Base-by-base conservation (phyloP, 2,797 vertebrate species). In the Coracias cyanogaster region DNA sequence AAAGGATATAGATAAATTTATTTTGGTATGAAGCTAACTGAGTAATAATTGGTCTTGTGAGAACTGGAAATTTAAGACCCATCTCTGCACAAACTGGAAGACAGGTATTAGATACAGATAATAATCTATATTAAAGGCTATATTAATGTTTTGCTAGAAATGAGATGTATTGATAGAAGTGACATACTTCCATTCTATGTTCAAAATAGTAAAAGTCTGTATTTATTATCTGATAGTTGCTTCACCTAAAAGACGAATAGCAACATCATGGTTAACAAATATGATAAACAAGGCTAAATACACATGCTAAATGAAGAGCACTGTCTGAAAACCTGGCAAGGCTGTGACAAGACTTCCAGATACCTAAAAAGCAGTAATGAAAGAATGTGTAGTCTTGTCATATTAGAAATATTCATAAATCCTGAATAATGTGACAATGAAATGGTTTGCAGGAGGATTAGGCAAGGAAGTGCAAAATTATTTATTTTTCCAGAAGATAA, bases 381-480 rank as follows among this genome's bases (percentile, higher is more conserved):
- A 84, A 60, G 51, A 45, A 67, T 49, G 8, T 66, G 48, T 37
- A 29, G 48, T 55, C 57, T 80, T 92, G 67, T 90, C 89, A 71
- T 67, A 71, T 71, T 80, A 67, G 78, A 89, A 95, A 87, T 79
- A 70, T 52, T 80, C 45, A 55, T 77, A 89, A 95, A 92, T 85
- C 60, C 83, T 89, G 67, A 57, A 52, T 80, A 62, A 92, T 82
- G 67, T 79, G 66, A 88, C 88, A 90, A 39, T 55, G 80, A 86
- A 86, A 89, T 81, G 61, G 41, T 81, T 95, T 93, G 31, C 73
- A 90, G 46, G 24, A 16, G 61, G 86, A 90, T 93, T 94, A 91
- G 54, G 28, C 29, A 58, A 78, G 46, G 54, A 71, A 90, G 28
- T 7, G 2, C 22, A 84, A 82, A 93, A 62, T 70, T 62, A 69